These are phyloP conservation scores for Cyclophora punctaria DNA, from an alignment of 2,888 invertebrate species.

Conservation along the genomic window DNA sequence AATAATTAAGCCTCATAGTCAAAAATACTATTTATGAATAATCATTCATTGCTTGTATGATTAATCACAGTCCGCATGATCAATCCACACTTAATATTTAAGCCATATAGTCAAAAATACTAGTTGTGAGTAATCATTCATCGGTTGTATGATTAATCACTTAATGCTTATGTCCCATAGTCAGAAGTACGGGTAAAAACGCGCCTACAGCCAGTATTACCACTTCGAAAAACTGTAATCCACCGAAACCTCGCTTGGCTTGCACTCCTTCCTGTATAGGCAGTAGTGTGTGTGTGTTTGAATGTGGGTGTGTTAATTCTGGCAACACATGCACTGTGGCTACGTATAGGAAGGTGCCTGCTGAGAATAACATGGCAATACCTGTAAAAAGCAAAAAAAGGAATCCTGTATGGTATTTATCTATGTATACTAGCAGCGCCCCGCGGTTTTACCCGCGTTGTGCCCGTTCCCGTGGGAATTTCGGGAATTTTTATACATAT, in stretches of 20 bases:
- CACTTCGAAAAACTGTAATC: conserved; percentile 86
- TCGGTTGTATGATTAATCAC: neutral
- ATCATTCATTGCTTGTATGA: too few species aligned
- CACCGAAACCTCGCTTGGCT: conserved; percentile 53
- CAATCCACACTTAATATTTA: too few species aligned
- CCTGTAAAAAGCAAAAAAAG: conserved; percentile 51
- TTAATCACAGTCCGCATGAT: too few species aligned
- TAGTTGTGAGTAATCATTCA: too few species aligned
- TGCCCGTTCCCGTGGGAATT: too few species aligned
- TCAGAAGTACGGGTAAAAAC: conserved; percentile 89
- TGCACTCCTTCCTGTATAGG: conserved; percentile 43
- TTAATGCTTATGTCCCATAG: conserved; percentile 93
- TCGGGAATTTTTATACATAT: too few species aligned
- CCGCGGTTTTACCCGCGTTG: too few species aligned
- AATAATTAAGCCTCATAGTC: too few species aligned
- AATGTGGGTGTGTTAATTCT: conserved; percentile 82
- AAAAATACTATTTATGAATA: too few species aligned
- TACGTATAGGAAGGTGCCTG: conserved; percentile 98
- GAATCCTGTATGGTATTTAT: neutral
- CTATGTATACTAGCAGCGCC: too few species aligned
- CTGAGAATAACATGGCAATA: conserved; percentile 98
- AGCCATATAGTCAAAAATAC: too few species aligned
- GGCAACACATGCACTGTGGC: conserved; percentile 99
- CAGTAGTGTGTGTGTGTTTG: conserved; percentile 53
- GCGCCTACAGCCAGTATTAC: conserved; percentile 90